Percentiles rank a stretch among this genome's conserved stretches.
phyloP scores from a whole-genome alignment of 1,140 invertebrate species.

The Eubasilissa regina region DNA sequence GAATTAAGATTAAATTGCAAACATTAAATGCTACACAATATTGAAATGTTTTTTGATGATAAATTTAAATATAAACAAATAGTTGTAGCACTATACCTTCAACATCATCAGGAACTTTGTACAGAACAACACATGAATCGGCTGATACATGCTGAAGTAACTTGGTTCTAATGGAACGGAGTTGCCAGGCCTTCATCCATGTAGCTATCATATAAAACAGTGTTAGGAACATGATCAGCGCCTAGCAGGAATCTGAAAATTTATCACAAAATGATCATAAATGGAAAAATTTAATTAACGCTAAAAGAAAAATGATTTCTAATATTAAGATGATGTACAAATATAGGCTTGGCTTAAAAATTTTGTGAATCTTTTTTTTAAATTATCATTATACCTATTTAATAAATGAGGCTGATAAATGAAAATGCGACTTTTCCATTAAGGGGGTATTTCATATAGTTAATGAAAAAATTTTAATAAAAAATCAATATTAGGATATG shows the following conservation, averaged over 20 bases:
- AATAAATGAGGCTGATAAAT: neutral
- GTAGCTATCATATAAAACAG: conserved; percentile 57
- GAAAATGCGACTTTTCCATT: neutral
- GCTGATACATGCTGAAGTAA: conserved; percentile 56
- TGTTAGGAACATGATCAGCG: conserved; percentile 34
- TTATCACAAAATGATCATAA: conserved; percentile 1
- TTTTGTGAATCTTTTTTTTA: neutral
- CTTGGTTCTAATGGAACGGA: conserved; percentile 55
- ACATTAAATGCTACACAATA: no score
- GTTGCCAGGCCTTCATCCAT: conserved; percentile 58
- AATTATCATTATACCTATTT: neutral
- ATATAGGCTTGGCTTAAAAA: neutral
- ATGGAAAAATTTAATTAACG: no score
- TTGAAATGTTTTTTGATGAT: no score
- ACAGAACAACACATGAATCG: conserved; percentile 55
- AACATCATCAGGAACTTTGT: conserved; percentile 55
- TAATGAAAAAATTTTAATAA: neutral
- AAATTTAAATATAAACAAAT: no score
- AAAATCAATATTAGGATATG: conserved; percentile 35
- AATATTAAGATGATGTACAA: neutral
- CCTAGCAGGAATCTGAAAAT: conserved; percentile 24
- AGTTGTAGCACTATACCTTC: conserved; percentile 40
- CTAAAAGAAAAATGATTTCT: neutral
- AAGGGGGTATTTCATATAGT: no score
- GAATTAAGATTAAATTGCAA: no score